Evolutionary conservation across 2,797 vertebrate species (phyloP).

Genomic region (Ptychadena robeensis): DNA sequence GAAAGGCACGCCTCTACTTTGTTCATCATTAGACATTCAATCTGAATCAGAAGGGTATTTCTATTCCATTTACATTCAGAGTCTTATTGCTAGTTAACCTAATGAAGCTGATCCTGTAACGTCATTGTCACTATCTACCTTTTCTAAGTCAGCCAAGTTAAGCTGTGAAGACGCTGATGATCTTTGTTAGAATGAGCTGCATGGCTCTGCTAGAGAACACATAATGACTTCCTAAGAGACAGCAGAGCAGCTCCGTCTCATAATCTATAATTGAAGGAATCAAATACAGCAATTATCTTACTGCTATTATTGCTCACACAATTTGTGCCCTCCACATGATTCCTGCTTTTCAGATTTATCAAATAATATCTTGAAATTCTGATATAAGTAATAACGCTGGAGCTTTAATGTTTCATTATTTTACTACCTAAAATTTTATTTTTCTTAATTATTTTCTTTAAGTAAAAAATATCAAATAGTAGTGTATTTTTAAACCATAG

Average conservation of each 20-base stretch:
- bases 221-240: constrained; percentile 68
- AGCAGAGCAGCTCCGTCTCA: constrained; percentile 61
- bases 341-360: constrained; percentile 68
- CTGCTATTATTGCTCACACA: constrained; percentile 68
- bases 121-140: constrained; percentile 55
- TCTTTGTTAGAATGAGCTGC: constrained; percentile 54
- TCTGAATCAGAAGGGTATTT: constrained; percentile 44
- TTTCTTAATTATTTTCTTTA: constrained; percentile 22
- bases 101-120: constrained; percentile 59
- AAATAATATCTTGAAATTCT: constrained; percentile 65
- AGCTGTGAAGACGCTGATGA: constrained; percentile 55
- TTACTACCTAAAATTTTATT: constrained; percentile 35
- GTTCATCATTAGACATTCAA: constrained; percentile 43
- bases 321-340: constrained; percentile 72
- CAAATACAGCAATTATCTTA: constrained; percentile 71
- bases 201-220: constrained; percentile 67
- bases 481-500: not conserved
- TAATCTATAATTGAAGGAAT: constrained; percentile 73
- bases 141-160: constrained; percentile 55
- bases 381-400: constrained; percentile 69
- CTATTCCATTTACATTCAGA: constrained; percentile 54
- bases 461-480: constrained; percentile 2
- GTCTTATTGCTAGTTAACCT: constrained; percentile 58
- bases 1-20: constrained; percentile 15
- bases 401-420: constrained; percentile 41